These are phyloP conservation scores for Leptinotarsa haldemani DNA, from an alignment of 2,888 invertebrate species.

Conservation along the genomic window DNA sequence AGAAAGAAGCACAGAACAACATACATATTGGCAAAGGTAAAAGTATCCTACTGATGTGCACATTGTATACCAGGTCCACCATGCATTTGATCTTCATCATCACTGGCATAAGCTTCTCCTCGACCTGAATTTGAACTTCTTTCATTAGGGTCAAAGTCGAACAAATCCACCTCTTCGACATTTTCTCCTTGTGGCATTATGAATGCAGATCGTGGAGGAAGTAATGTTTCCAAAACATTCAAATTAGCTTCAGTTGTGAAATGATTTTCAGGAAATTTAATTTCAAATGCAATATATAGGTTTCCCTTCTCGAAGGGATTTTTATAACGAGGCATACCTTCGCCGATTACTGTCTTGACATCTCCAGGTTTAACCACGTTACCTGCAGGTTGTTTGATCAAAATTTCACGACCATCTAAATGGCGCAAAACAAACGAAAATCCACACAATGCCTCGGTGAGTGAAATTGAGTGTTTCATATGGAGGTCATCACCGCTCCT, in stretches of 20 bases:
- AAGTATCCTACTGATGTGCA: constrained; percentile 78
- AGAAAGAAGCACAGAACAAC: constrained; percentile 63
- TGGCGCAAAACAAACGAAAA: constrained; percentile 87
- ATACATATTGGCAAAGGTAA: constrained; percentile 49
- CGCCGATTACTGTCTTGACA: constrained; percentile 81
- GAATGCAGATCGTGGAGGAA: constrained; percentile 79
- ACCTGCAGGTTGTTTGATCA: constrained; percentile 83
- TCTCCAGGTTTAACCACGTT: constrained; percentile 86
- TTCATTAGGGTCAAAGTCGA: constrained; percentile 77
- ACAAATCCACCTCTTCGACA: constrained; percentile 87
- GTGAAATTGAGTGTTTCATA: constrained; percentile 79
- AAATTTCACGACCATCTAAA: constrained; percentile 86
- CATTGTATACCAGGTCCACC: constrained; percentile 77
- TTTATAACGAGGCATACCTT: constrained; percentile 91
- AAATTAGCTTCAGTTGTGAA: constrained; percentile 78
- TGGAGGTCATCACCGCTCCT: constrained; percentile 81
- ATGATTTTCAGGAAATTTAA: constrained; percentile 85
- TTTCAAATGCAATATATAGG: constrained; percentile 86
- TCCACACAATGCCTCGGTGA: constrained; percentile 93
- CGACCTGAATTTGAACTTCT: constrained; percentile 66
- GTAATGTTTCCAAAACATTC: constrained; percentile 77
- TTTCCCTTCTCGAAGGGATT: constrained; percentile 90
- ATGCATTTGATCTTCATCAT: constrained; percentile 73
- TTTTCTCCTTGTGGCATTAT: constrained; percentile 81
- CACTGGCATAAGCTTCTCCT: constrained; percentile 80